phyloP scores from a whole-genome alignment of 2,797 vertebrate species.

The Cyprinella venusta region DNA sequence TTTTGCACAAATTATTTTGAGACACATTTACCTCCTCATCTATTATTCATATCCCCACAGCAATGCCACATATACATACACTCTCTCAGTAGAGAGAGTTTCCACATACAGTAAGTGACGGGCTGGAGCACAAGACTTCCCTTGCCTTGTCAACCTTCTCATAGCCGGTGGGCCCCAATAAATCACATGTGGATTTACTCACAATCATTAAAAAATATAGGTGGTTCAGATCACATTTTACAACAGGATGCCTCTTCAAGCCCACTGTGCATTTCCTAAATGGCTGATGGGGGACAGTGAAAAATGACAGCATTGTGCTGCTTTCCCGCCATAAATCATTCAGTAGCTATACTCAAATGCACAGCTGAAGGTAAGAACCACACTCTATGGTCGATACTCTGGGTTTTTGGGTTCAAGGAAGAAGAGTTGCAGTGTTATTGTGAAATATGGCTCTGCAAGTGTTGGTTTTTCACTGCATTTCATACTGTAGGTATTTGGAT shows the following conservation, averaged over 20 bases:
- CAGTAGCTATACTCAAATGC: conserved; percentile 62
- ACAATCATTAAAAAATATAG: conserved; percentile 71
- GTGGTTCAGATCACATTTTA: conserved; percentile 68
- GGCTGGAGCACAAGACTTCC: neutral
- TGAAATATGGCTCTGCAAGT: neutral
- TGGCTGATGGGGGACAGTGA: conserved; percentile 65
- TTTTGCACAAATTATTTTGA: conserved; percentile 31
- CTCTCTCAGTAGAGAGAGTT: neutral
- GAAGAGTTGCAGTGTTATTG: neutral
- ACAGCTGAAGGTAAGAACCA: conserved; percentile 45
- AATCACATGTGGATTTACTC: conserved; percentile 73
- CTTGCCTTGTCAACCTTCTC: conserved; percentile 36
- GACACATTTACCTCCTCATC: conserved; percentile 28
- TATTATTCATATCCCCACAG: conserved; percentile 11
- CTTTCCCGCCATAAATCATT: conserved; percentile 70
- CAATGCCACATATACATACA: conserved; percentile 1
- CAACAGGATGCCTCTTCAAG: conserved; percentile 62
- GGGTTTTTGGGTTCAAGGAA: conserved; percentile 11
- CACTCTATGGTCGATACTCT: neutral
- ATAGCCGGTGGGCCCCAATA: conserved; percentile 51
- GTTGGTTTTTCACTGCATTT: neutral
- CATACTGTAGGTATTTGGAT: neutral
- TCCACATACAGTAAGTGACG: neutral
- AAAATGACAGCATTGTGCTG: conserved; percentile 70
- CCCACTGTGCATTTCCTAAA: conserved; percentile 47